These are phyloP conservation scores for Omphaloscelis lunosa DNA, from an alignment of 2,888 invertebrate genomes.

Conservation along the genomic window DNA sequence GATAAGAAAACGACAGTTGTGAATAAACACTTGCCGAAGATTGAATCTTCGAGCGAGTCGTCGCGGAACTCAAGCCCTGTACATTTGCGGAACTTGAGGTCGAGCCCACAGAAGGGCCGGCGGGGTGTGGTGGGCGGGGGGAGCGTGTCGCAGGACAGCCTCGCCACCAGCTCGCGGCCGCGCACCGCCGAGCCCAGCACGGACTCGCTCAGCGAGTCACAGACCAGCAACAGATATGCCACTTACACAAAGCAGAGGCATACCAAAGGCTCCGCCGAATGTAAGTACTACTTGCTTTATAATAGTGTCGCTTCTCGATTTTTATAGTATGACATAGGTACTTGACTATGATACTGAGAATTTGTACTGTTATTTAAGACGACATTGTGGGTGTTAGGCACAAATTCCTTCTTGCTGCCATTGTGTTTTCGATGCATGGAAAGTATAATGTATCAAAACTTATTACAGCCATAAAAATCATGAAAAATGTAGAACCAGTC, in stretches of 20 bases:
- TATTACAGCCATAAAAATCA: conserved; percentile 72
- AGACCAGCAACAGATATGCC: conserved; percentile 82
- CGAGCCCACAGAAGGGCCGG: conserved; percentile 77
- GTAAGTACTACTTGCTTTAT: conserved; percentile 73
- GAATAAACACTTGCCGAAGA: conserved; percentile 84
- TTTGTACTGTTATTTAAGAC: conserved; percentile 4
- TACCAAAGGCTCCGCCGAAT: conserved; percentile 75
- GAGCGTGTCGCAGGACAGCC: conserved; percentile 88
- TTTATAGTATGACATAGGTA: neutral
- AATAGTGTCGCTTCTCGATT: neutral
- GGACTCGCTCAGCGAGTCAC: conserved; percentile 85
- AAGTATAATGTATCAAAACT: conserved; percentile 5
- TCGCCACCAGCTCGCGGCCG: conserved; percentile 85
- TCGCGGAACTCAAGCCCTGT: conserved; percentile 93
- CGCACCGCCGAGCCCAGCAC: conserved; percentile 87
- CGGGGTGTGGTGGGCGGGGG: conserved; percentile 78
- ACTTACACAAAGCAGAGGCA: conserved; percentile 84
- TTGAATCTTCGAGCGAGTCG: conserved; percentile 92
- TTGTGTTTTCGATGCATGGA: neutral
- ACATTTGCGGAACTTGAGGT: conserved; percentile 82
- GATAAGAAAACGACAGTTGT: conserved; percentile 73
- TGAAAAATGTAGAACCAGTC: conserved; percentile 62
- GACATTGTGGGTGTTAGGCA: neutral
- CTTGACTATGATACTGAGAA: conserved; percentile 1
- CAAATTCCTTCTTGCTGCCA: neutral